Evolutionary conservation across 2,113 vertebrate species (phyloP).

Genomic region (Alaudala cheleensis): DNA sequence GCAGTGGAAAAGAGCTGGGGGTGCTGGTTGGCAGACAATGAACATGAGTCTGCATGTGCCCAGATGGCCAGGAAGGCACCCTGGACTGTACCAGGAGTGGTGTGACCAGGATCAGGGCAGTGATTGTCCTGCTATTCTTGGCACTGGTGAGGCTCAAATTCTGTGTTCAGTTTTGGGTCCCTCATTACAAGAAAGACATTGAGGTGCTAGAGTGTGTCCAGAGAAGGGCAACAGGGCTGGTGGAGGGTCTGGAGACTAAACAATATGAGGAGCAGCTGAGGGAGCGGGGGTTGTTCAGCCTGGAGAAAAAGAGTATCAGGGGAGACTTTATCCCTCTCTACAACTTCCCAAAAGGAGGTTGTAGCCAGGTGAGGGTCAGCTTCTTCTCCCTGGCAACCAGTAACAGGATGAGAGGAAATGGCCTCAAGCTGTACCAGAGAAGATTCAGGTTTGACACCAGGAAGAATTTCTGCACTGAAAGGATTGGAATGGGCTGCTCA

Average conservation of each 20-base stretch:
- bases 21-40: too few species aligned
- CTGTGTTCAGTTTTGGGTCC: neutral
- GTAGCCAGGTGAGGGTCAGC: fast-evolving
- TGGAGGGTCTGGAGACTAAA: neutral
- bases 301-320: neutral
- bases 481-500: neutral
- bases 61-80: neutral
- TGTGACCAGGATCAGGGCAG: neutral
- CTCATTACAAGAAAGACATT: neutral
- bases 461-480: neutral
- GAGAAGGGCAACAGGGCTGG: neutral
- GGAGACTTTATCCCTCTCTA: neutral
- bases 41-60: neutral
- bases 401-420: neutral
- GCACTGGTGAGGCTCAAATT: neutral
- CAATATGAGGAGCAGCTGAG: neutral
- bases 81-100: neutral
- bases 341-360: neutral
- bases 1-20: neutral
- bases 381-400: neutral
- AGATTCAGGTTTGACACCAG: too few species aligned
- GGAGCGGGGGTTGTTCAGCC: neutral
- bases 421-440: too few species aligned
- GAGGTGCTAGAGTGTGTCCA: neutral
- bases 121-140: neutral